phyloP scores from a whole-genome alignment of 2,888 invertebrate species.

The Thecocarcelia acutangulata region DNA sequence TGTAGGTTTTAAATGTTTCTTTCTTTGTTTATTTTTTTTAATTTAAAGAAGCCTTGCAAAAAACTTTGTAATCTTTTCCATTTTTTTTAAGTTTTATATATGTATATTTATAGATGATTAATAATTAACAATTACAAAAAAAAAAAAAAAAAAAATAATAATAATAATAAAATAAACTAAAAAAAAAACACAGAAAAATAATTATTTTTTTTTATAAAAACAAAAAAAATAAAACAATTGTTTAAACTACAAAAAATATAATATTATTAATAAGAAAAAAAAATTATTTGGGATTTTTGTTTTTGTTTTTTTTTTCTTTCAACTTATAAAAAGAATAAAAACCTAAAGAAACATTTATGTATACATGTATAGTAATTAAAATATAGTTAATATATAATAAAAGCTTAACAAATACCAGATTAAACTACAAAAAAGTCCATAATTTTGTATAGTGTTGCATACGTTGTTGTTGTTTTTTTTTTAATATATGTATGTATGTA shows the following conservation, averaged over 20 bases:
- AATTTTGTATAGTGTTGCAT: constrained; percentile 68
- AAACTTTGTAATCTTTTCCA: constrained; percentile 40
- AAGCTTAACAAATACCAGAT: constrained; percentile 62
- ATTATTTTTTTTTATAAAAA: constrained; percentile 47
- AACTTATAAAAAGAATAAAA: constrained; percentile 41
- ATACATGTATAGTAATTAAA: constrained; percentile 45
- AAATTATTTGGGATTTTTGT: constrained; percentile 68
- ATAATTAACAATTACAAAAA: constrained; percentile 66
- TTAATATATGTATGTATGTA: background rate
- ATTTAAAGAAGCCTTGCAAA: constrained; percentile 62
- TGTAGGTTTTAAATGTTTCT: constrained; percentile 57
- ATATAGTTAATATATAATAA: constrained; percentile 57
- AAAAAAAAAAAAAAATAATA: constrained; percentile 43
- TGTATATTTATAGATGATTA: constrained; percentile 61
- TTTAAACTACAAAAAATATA: constrained; percentile 63
- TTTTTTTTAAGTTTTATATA: constrained; percentile 43
- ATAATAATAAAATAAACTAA: constrained; percentile 57
- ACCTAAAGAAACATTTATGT: constrained; percentile 44
- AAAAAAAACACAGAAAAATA: constrained; percentile 50
- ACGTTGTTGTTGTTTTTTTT: too few species aligned
- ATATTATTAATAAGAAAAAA: constrained; percentile 49
- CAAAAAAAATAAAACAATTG: constrained; percentile 63
- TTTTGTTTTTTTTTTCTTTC: constrained; percentile 35
- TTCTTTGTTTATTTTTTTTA: constrained; percentile 55
- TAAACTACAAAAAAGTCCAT: constrained; percentile 69